These are phyloP conservation scores for Enteromius paludinosus DNA, from an alignment of 2,797 vertebrate species.

Conservation along the genomic window DNA sequence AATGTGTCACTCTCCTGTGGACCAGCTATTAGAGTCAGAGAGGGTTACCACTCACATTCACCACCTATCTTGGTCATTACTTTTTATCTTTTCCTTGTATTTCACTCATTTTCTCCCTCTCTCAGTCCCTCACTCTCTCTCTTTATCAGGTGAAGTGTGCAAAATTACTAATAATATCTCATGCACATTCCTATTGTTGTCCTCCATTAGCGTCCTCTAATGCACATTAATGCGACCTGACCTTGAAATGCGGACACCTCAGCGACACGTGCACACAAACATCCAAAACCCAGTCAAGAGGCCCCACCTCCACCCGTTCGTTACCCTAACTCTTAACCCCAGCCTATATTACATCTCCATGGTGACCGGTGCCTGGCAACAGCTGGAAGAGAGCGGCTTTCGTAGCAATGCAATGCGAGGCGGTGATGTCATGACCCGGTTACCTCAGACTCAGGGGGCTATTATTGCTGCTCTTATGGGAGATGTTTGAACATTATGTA, in stretches of 20 bases:
- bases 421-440: conserved; percentile 72
- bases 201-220: conserved; percentile 48
- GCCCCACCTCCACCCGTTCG: conserved; percentile 53
- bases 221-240: conserved; percentile 53
- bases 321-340: conserved; percentile 54
- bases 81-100: conserved; percentile 38
- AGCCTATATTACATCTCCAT: conserved; percentile 75
- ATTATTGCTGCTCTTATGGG: conserved; percentile 59
- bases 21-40: conserved; percentile 59
- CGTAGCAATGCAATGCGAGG: conserved; percentile 66
- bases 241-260: conserved; percentile 50
- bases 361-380: conserved; percentile 82
- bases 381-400: conserved; percentile 78
- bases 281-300: conserved; percentile 38
- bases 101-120: conserved; percentile 3
- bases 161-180: conserved; percentile 51
- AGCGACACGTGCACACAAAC: conserved; percentile 16
- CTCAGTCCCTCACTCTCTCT: neutral
- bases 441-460: conserved; percentile 55
- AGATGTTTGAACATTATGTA: conserved; percentile 61
- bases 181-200: conserved; percentile 54
- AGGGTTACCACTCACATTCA: conserved; percentile 50
- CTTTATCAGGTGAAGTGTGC: conserved; percentile 38
- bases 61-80: conserved; percentile 26
- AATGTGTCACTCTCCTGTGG: conserved; percentile 41